phyloP scores from a whole-genome alignment of 1,140 invertebrate species.

The Pseudomyrmex dendroicus region DNA sequence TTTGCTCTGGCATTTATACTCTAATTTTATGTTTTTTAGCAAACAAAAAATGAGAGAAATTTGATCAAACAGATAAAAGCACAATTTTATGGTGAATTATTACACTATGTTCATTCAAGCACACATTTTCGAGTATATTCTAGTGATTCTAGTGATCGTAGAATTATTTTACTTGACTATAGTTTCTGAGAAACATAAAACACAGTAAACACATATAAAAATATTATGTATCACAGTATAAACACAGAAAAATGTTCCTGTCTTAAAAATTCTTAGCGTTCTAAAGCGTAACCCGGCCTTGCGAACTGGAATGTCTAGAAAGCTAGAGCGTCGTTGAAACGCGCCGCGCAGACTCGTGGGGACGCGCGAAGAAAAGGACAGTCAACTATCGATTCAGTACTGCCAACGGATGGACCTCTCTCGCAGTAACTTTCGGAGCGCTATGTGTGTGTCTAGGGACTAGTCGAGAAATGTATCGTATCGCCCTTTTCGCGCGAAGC shows the following conservation, averaged over 20 bases:
- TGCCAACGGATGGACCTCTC: conserved; percentile 73
- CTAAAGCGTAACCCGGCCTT: conserved; percentile 60
- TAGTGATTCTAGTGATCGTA: too few relatives aligned
- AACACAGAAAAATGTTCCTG: not conserved
- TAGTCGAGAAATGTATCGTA: not conserved
- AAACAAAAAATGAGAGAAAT: not conserved
- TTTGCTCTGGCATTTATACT: too few relatives aligned
- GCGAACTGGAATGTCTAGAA: conserved; percentile 68
- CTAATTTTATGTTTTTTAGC: too few relatives aligned
- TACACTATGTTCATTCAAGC: too few relatives aligned
- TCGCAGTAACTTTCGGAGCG: conserved; percentile 65
- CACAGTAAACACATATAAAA: not conserved
- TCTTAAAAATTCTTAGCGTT: not conserved
- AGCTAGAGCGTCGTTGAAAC: conserved; percentile 53
- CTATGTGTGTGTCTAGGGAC: conserved; percentile 64
- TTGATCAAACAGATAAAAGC: not conserved
- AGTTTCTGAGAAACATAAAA: too few relatives aligned
- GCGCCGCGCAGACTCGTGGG: conserved; percentile 74
- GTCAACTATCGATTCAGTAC: conserved; percentile 77
- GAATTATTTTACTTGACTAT: too few relatives aligned
- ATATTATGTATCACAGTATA: not conserved
- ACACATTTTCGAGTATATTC: too few relatives aligned
- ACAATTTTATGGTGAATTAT: too few relatives aligned
- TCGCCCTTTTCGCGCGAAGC: conserved; percentile 13
- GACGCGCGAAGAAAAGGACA: conserved; percentile 71